These are phyloP conservation scores for Ictalurus punctatus DNA, from an alignment of 2,113 vertebrate species.

Conservation along the genomic window DNA sequence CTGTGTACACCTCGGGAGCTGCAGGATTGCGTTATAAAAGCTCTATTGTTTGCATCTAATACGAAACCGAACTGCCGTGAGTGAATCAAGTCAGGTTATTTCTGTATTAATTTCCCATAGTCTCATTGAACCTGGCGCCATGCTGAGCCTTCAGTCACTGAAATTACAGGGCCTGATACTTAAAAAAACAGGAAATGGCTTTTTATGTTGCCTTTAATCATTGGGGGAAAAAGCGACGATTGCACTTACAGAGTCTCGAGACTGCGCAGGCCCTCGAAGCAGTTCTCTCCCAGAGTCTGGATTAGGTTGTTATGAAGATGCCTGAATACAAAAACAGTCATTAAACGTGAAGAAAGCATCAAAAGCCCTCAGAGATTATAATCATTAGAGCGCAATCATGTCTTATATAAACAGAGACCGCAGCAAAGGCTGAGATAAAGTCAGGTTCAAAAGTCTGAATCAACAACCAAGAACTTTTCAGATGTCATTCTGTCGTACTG, in stretches of 20 bases:
- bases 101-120: constrained; percentile 38
- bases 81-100: not conserved
- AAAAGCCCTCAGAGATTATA: constrained; percentile 41
- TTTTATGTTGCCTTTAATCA: constrained; percentile 47
- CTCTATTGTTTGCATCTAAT: constrained; percentile 31
- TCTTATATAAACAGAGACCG: constrained; percentile 23
- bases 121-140: constrained; percentile 14
- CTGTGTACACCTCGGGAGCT: constrained; percentile 2
- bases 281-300: constrained; percentile 82
- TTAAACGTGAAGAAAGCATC: constrained; percentile 43
- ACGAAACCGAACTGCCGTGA: not conserved
- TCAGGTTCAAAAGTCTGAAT: constrained; percentile 29
- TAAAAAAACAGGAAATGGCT: constrained; percentile 47
- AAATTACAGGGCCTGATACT: constrained; percentile 38
- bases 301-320: constrained; percentile 96
- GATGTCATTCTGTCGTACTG: not conserved
- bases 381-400: constrained; percentile 25
- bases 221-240: not conserved
- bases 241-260: constrained; percentile 93
- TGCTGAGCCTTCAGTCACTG: constrained; percentile 23
- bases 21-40: constrained; percentile 13
- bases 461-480: not conserved
- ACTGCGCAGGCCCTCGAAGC: constrained; percentile 89
- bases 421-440: constrained; percentile 1
- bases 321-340: constrained; percentile 69